Evolutionary conservation across 2,888 invertebrate species (phyloP).

Genomic region (Phyto melanocephala): DNA sequence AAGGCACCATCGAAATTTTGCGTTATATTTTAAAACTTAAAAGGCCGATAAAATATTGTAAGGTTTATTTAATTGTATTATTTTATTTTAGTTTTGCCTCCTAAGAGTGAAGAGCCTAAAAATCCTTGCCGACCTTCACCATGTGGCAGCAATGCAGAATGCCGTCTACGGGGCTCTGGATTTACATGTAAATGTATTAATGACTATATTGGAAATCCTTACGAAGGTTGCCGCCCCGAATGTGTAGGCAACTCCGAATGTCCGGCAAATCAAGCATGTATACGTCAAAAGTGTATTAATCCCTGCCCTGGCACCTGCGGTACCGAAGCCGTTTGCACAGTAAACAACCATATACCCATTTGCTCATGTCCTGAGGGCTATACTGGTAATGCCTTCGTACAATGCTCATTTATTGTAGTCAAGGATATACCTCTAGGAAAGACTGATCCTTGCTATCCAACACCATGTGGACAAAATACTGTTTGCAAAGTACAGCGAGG

Average conservation of each 20-base stretch:
- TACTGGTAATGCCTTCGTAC: conserved; percentile 83
- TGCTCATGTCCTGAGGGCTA: conserved; percentile 83
- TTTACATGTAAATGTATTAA: conserved; percentile 82
- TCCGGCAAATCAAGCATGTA: conserved; percentile 89
- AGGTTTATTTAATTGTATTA: conserved; percentile 2
- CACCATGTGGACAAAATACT: conserved; percentile 89
- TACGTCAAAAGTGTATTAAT: conserved; percentile 89
- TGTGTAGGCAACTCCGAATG: conserved; percentile 93
- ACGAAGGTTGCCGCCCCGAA: conserved; percentile 88
- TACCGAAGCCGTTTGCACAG: conserved; percentile 87
- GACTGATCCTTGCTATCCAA: conserved; percentile 83
- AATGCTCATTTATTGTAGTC: conserved; percentile 77
- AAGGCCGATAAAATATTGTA: background rate
- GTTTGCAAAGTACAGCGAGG: conserved; percentile 82
- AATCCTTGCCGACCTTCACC: conserved; percentile 87
- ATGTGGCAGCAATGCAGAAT: conserved; percentile 85
- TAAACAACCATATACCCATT: conserved; percentile 84
- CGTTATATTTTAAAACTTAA: conserved; percentile 66
- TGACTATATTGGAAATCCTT: conserved; percentile 87
- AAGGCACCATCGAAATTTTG: conserved; percentile 70
- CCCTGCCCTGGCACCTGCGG: conserved; percentile 92
- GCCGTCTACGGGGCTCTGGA: conserved; percentile 80
- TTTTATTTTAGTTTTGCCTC: conserved; percentile 68
- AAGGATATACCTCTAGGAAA: conserved; percentile 69
- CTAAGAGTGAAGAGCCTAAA: conserved; percentile 71